phyloP scores from a whole-genome alignment of 35 echinoderm and acorn worm genomes.

The Amphiura filiformis region DNA sequence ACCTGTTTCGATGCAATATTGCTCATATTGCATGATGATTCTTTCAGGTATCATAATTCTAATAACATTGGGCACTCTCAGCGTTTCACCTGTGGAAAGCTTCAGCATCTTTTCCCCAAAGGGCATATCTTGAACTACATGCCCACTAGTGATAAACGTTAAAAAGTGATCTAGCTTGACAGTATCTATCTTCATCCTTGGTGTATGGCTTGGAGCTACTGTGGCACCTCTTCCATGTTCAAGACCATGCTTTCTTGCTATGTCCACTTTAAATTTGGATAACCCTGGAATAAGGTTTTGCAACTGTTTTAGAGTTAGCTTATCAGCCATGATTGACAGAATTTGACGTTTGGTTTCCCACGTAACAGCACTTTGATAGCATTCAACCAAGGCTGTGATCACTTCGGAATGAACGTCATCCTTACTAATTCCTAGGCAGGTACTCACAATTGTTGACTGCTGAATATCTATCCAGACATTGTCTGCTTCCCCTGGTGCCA shows the following conservation, averaged over 20 bases:
- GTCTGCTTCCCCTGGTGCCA: slow-evolving; percentile 9
- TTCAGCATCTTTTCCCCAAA: background rate
- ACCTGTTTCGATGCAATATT: background rate
- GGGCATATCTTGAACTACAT: too few relatives aligned
- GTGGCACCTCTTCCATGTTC: background rate
- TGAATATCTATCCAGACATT: background rate
- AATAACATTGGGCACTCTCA: background rate
- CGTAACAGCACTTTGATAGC: too few relatives aligned
- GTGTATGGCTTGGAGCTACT: background rate
- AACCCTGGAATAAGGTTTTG: too few relatives aligned
- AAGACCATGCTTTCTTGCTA: background rate
- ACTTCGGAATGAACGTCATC: slow-evolving; percentile 1
- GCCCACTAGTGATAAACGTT: too few relatives aligned
- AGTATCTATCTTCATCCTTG: background rate
- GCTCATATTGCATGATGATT: background rate
- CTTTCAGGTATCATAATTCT: background rate
- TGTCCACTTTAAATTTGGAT: background rate
- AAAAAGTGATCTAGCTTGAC: too few relatives aligned
- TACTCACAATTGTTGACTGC: background rate
- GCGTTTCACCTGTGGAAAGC: background rate
- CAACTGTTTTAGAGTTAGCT: too few relatives aligned
- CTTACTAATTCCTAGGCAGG: background rate
- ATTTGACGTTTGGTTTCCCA: too few relatives aligned
- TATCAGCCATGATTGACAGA: too few relatives aligned
- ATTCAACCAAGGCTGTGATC: too few relatives aligned